Evolutionary conservation across 2,888 invertebrate genomes (phyloP).

Genomic region (Aplocera efformata): DNA sequence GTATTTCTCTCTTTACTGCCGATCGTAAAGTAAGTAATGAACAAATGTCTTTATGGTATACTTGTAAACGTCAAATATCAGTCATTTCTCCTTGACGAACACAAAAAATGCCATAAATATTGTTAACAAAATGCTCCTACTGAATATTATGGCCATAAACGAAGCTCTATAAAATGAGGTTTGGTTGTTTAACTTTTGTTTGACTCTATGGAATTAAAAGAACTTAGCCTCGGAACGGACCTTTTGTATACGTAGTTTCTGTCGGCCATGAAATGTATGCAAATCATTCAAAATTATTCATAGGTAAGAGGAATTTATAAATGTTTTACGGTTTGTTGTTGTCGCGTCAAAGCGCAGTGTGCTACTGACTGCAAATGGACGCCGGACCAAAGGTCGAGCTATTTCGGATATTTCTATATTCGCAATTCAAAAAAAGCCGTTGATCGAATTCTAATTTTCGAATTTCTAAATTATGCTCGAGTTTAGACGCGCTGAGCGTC

Average conservation of each 20-base stretch:
- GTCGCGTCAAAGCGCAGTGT: constrained; percentile 32
- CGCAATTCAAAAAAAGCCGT: constrained; percentile 41
- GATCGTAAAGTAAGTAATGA: constrained; percentile 66
- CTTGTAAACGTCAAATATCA: constrained; percentile 75
- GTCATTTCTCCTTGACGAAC: constrained; percentile 57
- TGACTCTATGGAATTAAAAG: constrained; percentile 64
- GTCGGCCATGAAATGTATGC: constrained; percentile 65
- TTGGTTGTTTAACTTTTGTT: constrained; percentile 73
- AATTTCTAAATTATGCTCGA: constrained; percentile 56
- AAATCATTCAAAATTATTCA: constrained; percentile 71
- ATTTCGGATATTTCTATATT: constrained; percentile 29
- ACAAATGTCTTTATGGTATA: constrained; percentile 73
- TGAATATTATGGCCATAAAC: constrained; percentile 75
- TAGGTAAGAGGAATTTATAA: constrained; percentile 68
- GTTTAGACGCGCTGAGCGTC: constrained; percentile 45
- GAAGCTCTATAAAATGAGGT: constrained; percentile 71
- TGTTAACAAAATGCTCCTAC: constrained; percentile 76
- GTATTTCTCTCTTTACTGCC: constrained; percentile 55
- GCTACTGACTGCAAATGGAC: constrained; percentile 33
- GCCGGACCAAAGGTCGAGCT: constrained; percentile 26
- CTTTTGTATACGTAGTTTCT: constrained; percentile 53
- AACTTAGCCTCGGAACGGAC: constrained; percentile 56
- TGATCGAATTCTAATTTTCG: no score
- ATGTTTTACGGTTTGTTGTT: constrained; percentile 56
- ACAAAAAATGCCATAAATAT: constrained; percentile 76